These are phyloP conservation scores for Hiodon alosoides DNA, from an alignment of 2,113 vertebrate species.

Conservation along the genomic window DNA sequence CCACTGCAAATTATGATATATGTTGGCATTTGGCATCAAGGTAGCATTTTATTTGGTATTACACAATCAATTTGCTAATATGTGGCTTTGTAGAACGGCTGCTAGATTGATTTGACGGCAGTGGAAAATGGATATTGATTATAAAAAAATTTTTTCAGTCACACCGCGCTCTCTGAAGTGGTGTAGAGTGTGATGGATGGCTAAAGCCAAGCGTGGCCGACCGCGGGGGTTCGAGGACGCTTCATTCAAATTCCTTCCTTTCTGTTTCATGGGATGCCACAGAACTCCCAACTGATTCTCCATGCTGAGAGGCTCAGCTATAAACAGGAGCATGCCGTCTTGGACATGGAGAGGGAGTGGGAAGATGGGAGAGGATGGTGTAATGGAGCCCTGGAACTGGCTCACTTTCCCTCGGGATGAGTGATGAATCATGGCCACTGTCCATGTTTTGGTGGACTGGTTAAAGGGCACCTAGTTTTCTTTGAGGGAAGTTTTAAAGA, in stretches of 20 bases:
- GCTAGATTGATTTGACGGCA: slow-evolving; percentile 60
- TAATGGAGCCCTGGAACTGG: too few relatives aligned
- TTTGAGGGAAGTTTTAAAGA: too few relatives aligned
- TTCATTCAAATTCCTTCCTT: slow-evolving; percentile 47
- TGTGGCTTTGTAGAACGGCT: slow-evolving; percentile 37
- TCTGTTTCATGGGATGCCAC: slow-evolving; percentile 24
- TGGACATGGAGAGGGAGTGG: too few relatives aligned
- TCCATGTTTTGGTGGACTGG: too few relatives aligned
- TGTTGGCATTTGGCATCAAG: slow-evolving; percentile 57
- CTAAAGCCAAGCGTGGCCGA: slow-evolving; percentile 31
- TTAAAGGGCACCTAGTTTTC: too few relatives aligned
- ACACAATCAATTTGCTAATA: slow-evolving; percentile 54
- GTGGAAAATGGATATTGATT: slow-evolving; percentile 72
- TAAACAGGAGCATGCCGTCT: too few relatives aligned
- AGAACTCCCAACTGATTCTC: slow-evolving; percentile 36
- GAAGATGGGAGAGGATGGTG: too few relatives aligned
- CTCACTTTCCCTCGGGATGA: too few relatives aligned
- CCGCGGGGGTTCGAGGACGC: slow-evolving; percentile 38
- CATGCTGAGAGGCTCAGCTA: neutral
- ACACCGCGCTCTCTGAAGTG: slow-evolving; percentile 43
- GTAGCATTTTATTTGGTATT: slow-evolving; percentile 70
- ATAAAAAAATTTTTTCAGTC: slow-evolving; percentile 50
- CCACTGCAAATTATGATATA: slow-evolving; percentile 66
- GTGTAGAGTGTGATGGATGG: slow-evolving; percentile 54
- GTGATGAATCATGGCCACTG: too few relatives aligned